Conservation (phyloP, 2,113 vertebrate species). For the Pelvicachromis taeniatus region DNA sequence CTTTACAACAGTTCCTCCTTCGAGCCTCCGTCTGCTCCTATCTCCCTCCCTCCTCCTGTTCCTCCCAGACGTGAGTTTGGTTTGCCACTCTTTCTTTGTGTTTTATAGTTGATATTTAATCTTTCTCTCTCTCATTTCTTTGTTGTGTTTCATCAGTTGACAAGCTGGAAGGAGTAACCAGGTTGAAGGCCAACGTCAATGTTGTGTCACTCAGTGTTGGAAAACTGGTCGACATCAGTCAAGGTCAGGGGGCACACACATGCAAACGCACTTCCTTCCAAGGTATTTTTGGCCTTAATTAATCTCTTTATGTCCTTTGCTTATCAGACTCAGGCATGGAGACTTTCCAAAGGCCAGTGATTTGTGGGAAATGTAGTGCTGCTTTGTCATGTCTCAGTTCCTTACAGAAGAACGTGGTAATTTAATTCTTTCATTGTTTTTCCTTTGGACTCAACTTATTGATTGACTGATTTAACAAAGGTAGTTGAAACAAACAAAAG, state of each 20-base stretch:
- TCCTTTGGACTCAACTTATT: background rate
- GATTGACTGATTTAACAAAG: background rate
- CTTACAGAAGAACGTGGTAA: conserved; percentile 9
- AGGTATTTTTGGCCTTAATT: accelerated
- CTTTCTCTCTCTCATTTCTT: background rate
- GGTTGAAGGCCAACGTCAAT: conserved; percentile 62
- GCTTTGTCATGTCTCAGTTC: conserved; percentile 60
- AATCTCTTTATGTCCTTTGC: background rate
- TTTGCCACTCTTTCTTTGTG: background rate
- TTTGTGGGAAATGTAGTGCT: conserved; percentile 66
- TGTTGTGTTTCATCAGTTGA: background rate
- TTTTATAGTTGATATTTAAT: background rate
- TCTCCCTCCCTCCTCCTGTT: conserved; percentile 23
- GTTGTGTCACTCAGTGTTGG: conserved; percentile 61
- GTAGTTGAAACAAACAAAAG: background rate
- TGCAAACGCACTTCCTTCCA: background rate
- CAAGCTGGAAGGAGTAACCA: conserved; percentile 9
- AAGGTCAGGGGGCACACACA: conserved; percentile 34
- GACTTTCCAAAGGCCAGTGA: conserved; percentile 48
- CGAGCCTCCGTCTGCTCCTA: background rate
- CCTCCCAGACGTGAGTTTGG: conserved; percentile 37
- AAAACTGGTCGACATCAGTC: conserved; percentile 58
- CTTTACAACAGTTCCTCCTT: background rate
- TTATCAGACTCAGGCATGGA: conserved; percentile 32
- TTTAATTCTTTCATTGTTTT: background rate